These are phyloP conservation scores for Drosophila busckii DNA, from an alignment of 1,140 invertebrate genomes.

Conservation along the genomic window DNA sequence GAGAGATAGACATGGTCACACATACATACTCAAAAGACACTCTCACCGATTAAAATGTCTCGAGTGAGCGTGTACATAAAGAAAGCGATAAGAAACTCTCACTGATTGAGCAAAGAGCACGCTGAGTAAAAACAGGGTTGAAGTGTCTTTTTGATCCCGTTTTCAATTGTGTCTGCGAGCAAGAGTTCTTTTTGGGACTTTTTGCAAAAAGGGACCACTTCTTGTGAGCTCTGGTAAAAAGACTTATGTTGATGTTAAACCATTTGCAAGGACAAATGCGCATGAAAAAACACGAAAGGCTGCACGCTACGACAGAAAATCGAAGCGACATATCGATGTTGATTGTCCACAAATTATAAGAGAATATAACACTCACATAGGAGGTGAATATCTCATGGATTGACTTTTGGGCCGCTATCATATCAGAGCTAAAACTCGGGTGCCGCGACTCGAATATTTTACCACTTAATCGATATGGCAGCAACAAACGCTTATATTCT, in stretches of 20 bases:
- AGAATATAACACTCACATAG: conserved; percentile 79
- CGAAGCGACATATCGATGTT: conserved; percentile 71
- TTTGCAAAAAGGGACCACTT: conserved; percentile 21
- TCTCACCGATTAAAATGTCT: no score
- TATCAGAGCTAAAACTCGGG: conserved; percentile 76
- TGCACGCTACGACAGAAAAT: conserved; percentile 21
- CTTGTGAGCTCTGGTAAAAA: no score
- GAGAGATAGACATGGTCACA: no score
- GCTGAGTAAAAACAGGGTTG: no score
- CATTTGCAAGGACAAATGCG: conserved; percentile 5
- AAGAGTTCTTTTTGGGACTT: no score
- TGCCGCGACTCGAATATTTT: conserved; percentile 79
- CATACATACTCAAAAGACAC: no score
- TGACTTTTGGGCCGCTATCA: conserved; percentile 78
- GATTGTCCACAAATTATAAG: conserved; percentile 78
- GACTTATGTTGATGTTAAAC: conserved; percentile 21
- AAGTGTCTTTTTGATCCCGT: no score
- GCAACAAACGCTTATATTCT: conserved; percentile 21
- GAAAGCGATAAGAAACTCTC: no score
- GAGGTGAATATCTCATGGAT: no score
- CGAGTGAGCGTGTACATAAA: no score
- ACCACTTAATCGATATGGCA: conserved; percentile 76
- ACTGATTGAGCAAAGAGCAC: no score
- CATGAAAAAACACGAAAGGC: conserved; percentile 9
- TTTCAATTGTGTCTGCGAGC: no score